Conservation (phyloP, 2,888 invertebrate genomes). For the Orthonevra nobilis region DNA sequence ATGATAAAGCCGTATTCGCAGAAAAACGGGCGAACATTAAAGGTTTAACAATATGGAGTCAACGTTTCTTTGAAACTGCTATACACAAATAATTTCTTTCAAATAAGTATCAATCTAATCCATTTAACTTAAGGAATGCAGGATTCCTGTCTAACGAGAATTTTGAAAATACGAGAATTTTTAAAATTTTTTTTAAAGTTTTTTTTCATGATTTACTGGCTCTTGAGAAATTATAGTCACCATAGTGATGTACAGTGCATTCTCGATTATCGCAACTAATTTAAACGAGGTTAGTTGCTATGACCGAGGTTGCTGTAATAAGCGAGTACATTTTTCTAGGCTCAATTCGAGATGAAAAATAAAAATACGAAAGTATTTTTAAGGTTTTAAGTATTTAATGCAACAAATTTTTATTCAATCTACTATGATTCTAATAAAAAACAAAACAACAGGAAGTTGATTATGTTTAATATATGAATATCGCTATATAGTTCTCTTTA, state of each 20-base stretch:
- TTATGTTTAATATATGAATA: background rate
- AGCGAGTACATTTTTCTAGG: background rate
- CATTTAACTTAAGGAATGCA: too few species aligned
- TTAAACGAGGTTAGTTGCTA: background rate
- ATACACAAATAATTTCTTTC: too few species aligned
- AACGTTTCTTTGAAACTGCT: too few species aligned
- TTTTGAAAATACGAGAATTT: too few species aligned
- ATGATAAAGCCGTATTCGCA: too few species aligned
- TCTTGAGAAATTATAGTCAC: too few species aligned
- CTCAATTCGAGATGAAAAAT: background rate
- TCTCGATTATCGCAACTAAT: conserved; percentile 5
- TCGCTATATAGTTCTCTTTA: background rate
- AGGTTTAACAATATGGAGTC: too few species aligned
- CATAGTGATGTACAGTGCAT: conserved; percentile 7
- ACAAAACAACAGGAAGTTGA: background rate
- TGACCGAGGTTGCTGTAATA: background rate
- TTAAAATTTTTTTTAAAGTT: too few species aligned
- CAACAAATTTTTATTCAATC: background rate
- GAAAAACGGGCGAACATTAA: too few species aligned
- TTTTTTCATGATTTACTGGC: too few species aligned
- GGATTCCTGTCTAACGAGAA: too few species aligned
- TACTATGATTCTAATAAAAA: background rate
- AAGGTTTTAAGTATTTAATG: background rate
- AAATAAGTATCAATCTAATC: too few species aligned
- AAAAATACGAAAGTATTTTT: background rate